Evolutionary conservation across 1,140 invertebrate genomes (phyloP).

Genomic region (Lepidotrigona ventralis): DNA sequence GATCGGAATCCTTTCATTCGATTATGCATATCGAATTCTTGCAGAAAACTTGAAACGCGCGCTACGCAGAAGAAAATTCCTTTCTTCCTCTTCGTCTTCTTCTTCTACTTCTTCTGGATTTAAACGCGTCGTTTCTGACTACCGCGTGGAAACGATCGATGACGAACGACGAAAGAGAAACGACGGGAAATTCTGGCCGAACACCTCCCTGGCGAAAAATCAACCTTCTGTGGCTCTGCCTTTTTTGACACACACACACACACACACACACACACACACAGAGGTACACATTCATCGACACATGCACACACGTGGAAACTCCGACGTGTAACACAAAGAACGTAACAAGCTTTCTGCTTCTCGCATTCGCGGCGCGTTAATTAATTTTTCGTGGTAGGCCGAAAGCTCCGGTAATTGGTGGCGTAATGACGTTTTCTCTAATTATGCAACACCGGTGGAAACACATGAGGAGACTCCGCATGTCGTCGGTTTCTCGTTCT

Average conservation of each 20-base stretch:
- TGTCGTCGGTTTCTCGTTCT: not conserved
- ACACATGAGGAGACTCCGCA: conserved; percentile 1
- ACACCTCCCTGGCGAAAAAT: not conserved
- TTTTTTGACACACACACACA: not conserved
- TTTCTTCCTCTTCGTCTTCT: not conserved
- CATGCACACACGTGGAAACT: not conserved
- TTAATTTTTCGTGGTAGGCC: conserved; percentile 54
- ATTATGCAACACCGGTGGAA: conserved; percentile 52
- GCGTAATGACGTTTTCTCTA: conserved; percentile 60
- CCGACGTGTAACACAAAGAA: conserved; percentile 4
- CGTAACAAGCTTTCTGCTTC: conserved; percentile 31
- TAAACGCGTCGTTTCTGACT: conserved; percentile 2
- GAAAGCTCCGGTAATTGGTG: conserved; percentile 56
- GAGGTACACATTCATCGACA: not conserved
- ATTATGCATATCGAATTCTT: conserved; percentile 17
- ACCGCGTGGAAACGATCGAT: not conserved
- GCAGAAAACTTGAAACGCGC: not conserved
- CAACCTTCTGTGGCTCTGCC: not conserved
- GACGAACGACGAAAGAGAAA: not conserved
- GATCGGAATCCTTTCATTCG: not conserved
- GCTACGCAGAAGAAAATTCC: not conserved
- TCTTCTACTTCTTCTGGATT: not conserved
- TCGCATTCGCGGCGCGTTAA: conserved; percentile 38
- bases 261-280: too few species aligned
- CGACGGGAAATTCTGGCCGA: not conserved